Conservation (phyloP, 2,113 vertebrate genomes). For the Actenoides hombroni region DNA sequence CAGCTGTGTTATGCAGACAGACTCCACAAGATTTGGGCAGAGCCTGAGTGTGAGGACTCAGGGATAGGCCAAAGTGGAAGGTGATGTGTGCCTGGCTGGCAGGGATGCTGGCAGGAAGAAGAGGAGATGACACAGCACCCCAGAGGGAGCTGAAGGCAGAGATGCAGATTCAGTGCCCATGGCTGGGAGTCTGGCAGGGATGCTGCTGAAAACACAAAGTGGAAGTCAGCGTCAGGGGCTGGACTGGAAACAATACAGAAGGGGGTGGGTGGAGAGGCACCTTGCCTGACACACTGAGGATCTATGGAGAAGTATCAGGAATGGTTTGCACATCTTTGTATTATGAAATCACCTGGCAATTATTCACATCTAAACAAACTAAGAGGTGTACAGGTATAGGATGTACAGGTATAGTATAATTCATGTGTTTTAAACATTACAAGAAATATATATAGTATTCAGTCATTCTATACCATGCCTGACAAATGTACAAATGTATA, state of each 20-base stretch:
- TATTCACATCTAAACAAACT: not conserved
- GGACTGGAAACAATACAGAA: not conserved
- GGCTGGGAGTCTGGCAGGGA: not conserved
- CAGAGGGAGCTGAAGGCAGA: not conserved
- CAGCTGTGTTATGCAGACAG: accelerated
- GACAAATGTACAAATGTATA: not conserved
- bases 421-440: not conserved
- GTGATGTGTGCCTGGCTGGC: not conserved
- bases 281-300: accelerated
- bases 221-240: not conserved
- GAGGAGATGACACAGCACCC: not conserved
- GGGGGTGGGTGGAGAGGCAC: not conserved
- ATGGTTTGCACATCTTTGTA: not conserved
- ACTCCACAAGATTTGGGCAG: not conserved
- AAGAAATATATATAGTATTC: not conserved
- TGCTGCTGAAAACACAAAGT: not conserved
- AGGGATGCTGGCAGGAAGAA: not conserved
- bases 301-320: not conserved
- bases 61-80: not conserved
- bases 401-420: not conserved
- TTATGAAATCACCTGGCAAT: not conserved
- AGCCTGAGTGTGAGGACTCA: not conserved
- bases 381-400: not conserved
- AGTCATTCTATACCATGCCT: not conserved
- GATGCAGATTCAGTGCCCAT: not conserved